Evolutionary conservation across 2,113 vertebrate species (phyloP).

Genomic region (Channa argus): DNA sequence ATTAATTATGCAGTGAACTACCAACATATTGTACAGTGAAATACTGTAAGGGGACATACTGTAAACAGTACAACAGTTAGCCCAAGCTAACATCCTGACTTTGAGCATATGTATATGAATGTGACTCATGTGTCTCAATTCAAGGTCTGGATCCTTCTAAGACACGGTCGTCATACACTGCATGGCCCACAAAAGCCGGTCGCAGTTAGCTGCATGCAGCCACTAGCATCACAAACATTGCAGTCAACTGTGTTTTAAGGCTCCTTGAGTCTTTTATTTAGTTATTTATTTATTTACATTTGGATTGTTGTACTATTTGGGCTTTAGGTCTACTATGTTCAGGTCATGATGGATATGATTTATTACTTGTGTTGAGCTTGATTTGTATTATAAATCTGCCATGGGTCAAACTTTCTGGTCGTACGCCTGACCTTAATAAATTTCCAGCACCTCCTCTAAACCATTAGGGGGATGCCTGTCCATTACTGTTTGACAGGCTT

Average conservation of each 20-base stretch:
- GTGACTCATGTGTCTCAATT: no score
- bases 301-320: background rate
- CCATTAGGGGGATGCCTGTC: background rate
- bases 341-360: background rate
- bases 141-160: no score
- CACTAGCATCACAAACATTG: no score
- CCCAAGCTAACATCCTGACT: no score
- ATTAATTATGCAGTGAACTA: background rate
- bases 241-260: no score
- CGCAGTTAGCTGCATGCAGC: no score
- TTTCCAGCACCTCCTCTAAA: constrained; percentile 3
- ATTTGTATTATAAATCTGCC: constrained; percentile 21
- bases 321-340: background rate
- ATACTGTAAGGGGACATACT: background rate
- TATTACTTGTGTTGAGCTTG: background rate
- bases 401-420: background rate
- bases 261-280: no score
- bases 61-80: no score
- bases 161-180: no score
- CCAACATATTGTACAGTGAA: background rate
- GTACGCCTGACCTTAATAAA: constrained; percentile 25
- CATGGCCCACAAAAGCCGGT: no score
- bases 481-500: background rate
- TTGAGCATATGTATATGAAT: no score
- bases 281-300: background rate